Percentiles rank a stretch among this genome's conserved stretches.
Conservation (phyloP, 2,113 vertebrate species). For the Capra hircus region DNA sequence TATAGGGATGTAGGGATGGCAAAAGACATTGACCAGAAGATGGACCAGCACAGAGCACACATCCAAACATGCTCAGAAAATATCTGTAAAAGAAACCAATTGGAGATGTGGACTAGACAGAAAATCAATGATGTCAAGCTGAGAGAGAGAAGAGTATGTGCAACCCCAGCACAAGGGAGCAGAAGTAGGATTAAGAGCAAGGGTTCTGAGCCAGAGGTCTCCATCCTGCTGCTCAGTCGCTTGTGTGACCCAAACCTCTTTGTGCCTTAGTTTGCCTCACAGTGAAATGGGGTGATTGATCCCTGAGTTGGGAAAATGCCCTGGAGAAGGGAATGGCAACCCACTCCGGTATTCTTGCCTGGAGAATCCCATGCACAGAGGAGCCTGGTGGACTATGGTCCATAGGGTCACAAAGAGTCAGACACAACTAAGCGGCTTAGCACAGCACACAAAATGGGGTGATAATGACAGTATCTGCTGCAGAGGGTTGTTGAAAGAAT, state of each 20-base stretch:
- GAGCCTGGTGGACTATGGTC: background rate
- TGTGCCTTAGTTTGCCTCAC: background rate
- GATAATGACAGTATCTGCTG: accelerated
- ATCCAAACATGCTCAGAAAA: background rate
- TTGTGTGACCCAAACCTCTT: background rate
- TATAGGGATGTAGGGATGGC: background rate
- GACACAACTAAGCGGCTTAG: background rate
- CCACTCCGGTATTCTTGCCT: background rate
- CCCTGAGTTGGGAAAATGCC: background rate
- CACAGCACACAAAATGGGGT: background rate
- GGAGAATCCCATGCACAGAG: background rate
- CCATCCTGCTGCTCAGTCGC: background rate
- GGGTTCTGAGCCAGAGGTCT: background rate
- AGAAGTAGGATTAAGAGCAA: no score
- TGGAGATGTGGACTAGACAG: background rate
- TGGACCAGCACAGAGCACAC: background rate
- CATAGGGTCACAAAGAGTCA: background rate
- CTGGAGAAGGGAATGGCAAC: background rate
- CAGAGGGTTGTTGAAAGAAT: background rate
- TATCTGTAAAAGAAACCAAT: background rate
- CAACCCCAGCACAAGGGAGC: background rate
- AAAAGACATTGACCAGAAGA: background rate
- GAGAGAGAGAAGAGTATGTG: background rate
- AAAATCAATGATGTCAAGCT: background rate
- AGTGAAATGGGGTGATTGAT: background rate